These are phyloP conservation scores for Nasonia vitripennis DNA, from an alignment of 1,140 invertebrate genomes.

Conservation along the genomic window DNA sequence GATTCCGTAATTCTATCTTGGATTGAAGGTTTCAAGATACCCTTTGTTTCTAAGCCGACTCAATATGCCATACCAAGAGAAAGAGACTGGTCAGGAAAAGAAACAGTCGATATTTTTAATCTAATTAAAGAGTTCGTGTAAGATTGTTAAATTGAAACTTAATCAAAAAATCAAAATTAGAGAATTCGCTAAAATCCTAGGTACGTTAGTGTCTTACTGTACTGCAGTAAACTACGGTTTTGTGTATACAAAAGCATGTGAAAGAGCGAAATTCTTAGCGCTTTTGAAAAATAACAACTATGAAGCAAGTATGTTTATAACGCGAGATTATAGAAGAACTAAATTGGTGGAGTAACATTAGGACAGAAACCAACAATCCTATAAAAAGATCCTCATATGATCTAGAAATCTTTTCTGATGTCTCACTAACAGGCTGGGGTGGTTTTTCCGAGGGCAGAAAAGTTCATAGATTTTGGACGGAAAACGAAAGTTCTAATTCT, in stretches of 20 bases:
- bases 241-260: conserved; percentile 38
- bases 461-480: conserved; percentile 27
- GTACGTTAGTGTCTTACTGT: conserved; percentile 44
- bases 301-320: too few relatives aligned
- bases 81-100: too few relatives aligned
- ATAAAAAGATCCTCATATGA: conserved; percentile 35
- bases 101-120: too few relatives aligned
- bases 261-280: conserved; percentile 45
- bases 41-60: too few relatives aligned
- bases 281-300: conserved; percentile 28
- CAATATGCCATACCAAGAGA: too few relatives aligned
- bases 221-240: conserved; percentile 45
- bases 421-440: conserved; percentile 48
- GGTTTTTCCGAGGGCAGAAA: conserved; percentile 17
- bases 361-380: not conserved
- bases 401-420: conserved; percentile 53
- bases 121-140: not conserved
- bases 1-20: too few relatives aligned
- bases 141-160: conserved; percentile 5
- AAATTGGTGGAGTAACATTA: conserved; percentile 33
- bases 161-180: conserved; percentile 34
- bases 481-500: conserved; percentile 1
- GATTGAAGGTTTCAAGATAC: too few relatives aligned
- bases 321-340: conserved; percentile 2
- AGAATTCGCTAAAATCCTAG: conserved; percentile 44